Percentiles rank a stretch among this genome's conserved stretches.
Conservation (phyloP, 2,888 invertebrate species). For the Meiosimyza decipiens region DNA sequence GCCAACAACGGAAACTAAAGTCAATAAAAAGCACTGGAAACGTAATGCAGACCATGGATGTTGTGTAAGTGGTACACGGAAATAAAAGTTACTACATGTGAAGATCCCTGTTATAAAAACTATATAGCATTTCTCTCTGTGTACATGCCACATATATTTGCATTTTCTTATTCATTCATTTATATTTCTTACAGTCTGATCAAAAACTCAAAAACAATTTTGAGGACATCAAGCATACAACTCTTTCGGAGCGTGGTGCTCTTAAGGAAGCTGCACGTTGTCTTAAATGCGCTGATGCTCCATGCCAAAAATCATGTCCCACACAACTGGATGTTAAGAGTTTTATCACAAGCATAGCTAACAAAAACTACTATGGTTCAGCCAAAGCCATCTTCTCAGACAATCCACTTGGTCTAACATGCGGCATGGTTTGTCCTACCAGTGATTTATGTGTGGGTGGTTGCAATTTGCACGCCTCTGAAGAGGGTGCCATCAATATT, state of each 20-base stretch:
- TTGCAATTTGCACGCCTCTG: conserved; percentile 94
- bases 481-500: conserved; percentile 98
- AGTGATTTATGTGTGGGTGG: conserved; percentile 98
- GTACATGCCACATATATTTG: background rate
- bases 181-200: conserved; percentile 66
- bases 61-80: conserved; percentile 72
- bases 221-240: conserved; percentile 97
- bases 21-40: conserved; percentile 94
- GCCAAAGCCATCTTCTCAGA: conserved; percentile 96
- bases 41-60: conserved; percentile 88
- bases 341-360: conserved; percentile 96
- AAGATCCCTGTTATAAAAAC: too few relatives aligned
- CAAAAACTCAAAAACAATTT: conserved; percentile 86
- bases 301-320: conserved; percentile 98
- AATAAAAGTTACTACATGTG: background rate
- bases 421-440: conserved; percentile 99
- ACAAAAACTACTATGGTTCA: conserved; percentile 98
- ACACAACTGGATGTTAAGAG: conserved; percentile 97
- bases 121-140: too few relatives aligned
- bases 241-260: conserved; percentile 94
- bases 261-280: conserved; percentile 89
- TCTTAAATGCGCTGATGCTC: conserved; percentile 94
- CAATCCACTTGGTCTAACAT: conserved; percentile 94
- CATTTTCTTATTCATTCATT: background rate
- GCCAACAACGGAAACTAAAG: conserved; percentile 88